Conservation (phyloP, 2,113 vertebrate genomes). For the Salvelinus namaycush region DNA sequence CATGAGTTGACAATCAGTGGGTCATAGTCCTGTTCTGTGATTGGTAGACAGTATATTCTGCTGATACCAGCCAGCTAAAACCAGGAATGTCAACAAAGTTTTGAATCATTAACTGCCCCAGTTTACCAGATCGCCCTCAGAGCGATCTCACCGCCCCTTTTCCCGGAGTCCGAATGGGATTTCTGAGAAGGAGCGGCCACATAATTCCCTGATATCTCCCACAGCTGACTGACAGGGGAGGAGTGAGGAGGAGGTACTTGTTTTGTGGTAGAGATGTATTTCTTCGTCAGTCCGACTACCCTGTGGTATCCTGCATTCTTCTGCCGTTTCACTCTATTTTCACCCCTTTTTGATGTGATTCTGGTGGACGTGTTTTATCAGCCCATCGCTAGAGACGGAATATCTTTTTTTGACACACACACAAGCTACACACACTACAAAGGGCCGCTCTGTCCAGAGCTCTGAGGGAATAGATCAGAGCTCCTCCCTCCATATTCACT, state of each 20-base stretch:
- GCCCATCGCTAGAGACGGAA: slow-evolving; percentile 25
- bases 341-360: slow-evolving; percentile 17
- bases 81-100: neutral
- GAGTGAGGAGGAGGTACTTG: neutral
- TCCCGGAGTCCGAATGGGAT: slow-evolving; percentile 29
- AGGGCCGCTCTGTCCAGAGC: neutral
- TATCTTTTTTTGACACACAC: slow-evolving; percentile 6
- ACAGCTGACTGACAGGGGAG: slow-evolving; percentile 13
- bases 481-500: neutral
- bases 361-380: slow-evolving; percentile 28
- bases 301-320: slow-evolving; percentile 24
- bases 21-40: slow-evolving; percentile 7
- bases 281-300: neutral
- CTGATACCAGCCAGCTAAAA: neutral
- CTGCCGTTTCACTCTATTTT: slow-evolving; percentile 3
- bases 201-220: slow-evolving; percentile 28
- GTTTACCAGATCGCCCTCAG: neutral
- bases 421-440: neutral
- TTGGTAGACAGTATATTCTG: neutral
- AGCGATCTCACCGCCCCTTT: neutral
- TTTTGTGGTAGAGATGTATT: too few relatives aligned
- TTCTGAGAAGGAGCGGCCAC: slow-evolving; percentile 12
- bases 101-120: slow-evolving; percentile 17
- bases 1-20: slow-evolving; percentile 7
- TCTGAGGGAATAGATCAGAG: slow-evolving; percentile 2